Evolutionary conservation across 2,888 invertebrate genomes (phyloP).

Genomic region (Cerastoderma edule): DNA sequence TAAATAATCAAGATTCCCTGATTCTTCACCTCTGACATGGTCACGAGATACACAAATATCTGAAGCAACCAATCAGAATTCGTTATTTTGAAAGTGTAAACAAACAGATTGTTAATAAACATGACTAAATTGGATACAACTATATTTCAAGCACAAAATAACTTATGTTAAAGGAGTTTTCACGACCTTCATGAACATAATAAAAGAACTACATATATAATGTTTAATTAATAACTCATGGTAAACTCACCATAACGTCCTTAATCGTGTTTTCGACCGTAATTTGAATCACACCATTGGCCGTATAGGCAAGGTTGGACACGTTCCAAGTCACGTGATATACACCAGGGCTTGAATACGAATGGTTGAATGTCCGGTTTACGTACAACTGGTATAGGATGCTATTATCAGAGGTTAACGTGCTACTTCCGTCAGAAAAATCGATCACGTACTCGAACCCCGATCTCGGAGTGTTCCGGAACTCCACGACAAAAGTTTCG

Average conservation of each 20-base stretch:
- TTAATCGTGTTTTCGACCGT: conserved; percentile 34
- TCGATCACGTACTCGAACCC: conserved; percentile 55
- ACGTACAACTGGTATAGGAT: conserved; percentile 33
- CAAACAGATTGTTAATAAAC: too few species aligned
- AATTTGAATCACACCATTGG: conserved; percentile 1
- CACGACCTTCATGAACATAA: too few species aligned
- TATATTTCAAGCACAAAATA: too few species aligned
- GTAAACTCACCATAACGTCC: conserved; percentile 31
- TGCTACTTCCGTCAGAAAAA: conserved; percentile 38
- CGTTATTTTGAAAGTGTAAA: too few species aligned
- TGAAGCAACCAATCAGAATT: too few species aligned
- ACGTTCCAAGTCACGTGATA: conserved; percentile 35
- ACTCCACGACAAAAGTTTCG: conserved; percentile 18
- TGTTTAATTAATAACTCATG: background rate
- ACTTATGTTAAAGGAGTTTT: too few species aligned
- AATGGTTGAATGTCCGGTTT: conserved; percentile 24
- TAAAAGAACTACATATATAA: too few species aligned
- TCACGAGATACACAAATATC: too few species aligned
- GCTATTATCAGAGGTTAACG: conserved; percentile 7
- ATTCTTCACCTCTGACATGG: too few species aligned
- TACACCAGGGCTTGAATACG: conserved; percentile 29
- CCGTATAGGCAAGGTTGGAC: conserved; percentile 27
- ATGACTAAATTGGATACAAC: too few species aligned
- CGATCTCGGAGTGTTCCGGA: conserved; percentile 39
- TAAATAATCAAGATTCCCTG: too few species aligned